Base-by-base conservation (phyloP, 2,797 vertebrate species). In the Siniperca obscura region DNA sequence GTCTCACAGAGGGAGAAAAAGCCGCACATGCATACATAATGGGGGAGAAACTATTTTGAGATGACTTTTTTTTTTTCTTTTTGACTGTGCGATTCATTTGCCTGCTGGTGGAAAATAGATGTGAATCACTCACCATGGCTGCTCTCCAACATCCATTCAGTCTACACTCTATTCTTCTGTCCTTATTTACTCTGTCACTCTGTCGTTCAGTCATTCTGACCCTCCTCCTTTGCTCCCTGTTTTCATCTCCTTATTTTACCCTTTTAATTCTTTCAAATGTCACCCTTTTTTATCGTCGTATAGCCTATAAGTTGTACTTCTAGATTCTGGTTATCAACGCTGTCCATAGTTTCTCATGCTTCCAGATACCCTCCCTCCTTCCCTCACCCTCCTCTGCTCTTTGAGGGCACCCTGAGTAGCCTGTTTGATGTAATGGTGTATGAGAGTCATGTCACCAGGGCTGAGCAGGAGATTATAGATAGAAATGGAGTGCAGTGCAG, bases 21-120 rank as follows among this genome's bases (percentile, higher is more conserved):
- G 84, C 68, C 16, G 56, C 89, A 92, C 91, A 90, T 87, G 89
- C 92, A 91, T 93, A 84, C 87, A 89, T 93, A 93, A 94, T 90
- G 64, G 50, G 81, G n/a, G 9, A 30, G 50, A 34, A 50, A 84
- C 86, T 92, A 93, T 95, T 94, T 92, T 90, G 84, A 88, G 90
- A 91, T 76, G 14, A 74, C 57, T 76, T 90, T 86, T 76, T 75
- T 55, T 55, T 48, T 65, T 4, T 78, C 19, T 70, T 87, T 90
- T 82, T 87, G 78, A 88, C 82, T 89, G 53, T 80, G 87, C 83
- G 42, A 92, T 94, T 92, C 85, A 87, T 90, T 88, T 72, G 81
- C 88, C 83, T 77, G 74, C 82, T 83, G 85, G 88, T 87, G 85
- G 88, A 93, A 93, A 93, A 93, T 90, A 86, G 88, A 91, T 84